A percentile compares a stretch with the other conserved stretches of the same genome.
Evolutionary conservation across 2,113 vertebrate species (phyloP).

Genomic region (Chaetops frenatus): DNA sequence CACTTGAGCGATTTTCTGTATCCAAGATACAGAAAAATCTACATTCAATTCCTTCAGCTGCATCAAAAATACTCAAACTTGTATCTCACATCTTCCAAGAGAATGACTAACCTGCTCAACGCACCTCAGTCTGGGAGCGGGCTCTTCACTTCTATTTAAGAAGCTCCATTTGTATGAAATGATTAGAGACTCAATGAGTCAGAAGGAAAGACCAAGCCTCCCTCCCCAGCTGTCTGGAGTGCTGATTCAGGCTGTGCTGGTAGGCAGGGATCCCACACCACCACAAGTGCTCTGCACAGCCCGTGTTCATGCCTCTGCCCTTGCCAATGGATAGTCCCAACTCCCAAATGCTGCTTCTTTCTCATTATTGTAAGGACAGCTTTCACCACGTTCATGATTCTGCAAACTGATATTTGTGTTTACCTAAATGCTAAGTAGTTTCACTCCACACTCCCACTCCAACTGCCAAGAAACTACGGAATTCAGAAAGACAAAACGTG

Average conservation of each 20-base stretch:
- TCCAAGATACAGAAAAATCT: background rate
- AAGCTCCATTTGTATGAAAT: background rate
- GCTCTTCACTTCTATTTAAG: background rate
- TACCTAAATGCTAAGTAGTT: background rate
- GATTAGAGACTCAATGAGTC: background rate
- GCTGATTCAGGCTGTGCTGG: background rate
- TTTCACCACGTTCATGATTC: background rate
- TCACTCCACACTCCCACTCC: background rate
- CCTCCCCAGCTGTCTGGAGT: background rate
- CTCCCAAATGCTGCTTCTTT: background rate
- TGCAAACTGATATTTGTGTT: background rate
- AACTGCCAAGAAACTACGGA: background rate
- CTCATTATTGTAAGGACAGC: background rate
- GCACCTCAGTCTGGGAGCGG: background rate
- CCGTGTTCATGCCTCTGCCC: fast-evolving
- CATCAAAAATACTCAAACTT: background rate
- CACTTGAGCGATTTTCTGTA: background rate
- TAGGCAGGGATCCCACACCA: background rate
- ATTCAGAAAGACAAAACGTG: background rate
- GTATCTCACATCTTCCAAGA: background rate
- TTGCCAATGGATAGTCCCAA: fast-evolving
- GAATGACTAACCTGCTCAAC: slow-evolving; percentile 7
- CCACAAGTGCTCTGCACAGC: fast-evolving
- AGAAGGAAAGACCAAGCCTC: background rate
- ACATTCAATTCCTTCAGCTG: background rate